A percentile compares a stretch with the other conserved stretches of the same genome.
Evolutionary conservation across 1,140 invertebrate species (phyloP).

Genomic region (Camponotus vicinus): DNA sequence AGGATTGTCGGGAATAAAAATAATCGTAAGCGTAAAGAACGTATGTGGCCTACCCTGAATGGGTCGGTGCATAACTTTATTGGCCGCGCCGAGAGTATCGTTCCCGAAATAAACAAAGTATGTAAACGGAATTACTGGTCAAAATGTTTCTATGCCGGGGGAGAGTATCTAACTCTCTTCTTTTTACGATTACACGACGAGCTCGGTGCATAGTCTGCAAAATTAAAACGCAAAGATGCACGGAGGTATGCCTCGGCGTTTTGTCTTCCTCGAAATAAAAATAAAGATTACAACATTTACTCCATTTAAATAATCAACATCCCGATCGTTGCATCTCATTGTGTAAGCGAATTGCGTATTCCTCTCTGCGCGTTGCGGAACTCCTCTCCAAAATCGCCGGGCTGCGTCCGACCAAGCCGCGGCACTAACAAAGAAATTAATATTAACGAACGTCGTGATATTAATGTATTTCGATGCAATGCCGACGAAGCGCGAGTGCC

Average conservation of each 20-base stretch:
- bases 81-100: conserved; percentile 6
- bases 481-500: conserved; percentile 55
- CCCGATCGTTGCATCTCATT: conserved; percentile 22
- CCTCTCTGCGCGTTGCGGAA: conserved; percentile 2
- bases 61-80: conserved; percentile 36
- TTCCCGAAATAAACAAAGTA: conserved; percentile 22
- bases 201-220: too few relatives aligned
- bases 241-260: not conserved
- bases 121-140: not conserved
- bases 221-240: conserved; percentile 7
- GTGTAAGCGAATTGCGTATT: conserved; percentile 15
- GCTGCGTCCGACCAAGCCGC: conserved; percentile 21
- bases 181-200: not conserved
- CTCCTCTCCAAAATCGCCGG: conserved; percentile 42
- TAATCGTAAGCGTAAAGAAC: conserved; percentile 48
- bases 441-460: conserved; percentile 61
- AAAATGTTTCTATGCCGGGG: not conserved
- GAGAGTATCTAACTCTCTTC: conserved; percentile 7
- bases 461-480: conserved; percentile 72
- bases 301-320: conserved; percentile 23
- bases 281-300: conserved; percentile 30
- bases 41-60: conserved; percentile 17
- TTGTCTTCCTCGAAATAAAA: conserved; percentile 11
- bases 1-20: conserved; percentile 54
- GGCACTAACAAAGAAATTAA: conserved; percentile 60